Evolutionary conservation across 2,888 invertebrate species (phyloP), one percentile per base, ranked within the genome.

Genomic region (Lepidocyrtinus sp.): DNA sequence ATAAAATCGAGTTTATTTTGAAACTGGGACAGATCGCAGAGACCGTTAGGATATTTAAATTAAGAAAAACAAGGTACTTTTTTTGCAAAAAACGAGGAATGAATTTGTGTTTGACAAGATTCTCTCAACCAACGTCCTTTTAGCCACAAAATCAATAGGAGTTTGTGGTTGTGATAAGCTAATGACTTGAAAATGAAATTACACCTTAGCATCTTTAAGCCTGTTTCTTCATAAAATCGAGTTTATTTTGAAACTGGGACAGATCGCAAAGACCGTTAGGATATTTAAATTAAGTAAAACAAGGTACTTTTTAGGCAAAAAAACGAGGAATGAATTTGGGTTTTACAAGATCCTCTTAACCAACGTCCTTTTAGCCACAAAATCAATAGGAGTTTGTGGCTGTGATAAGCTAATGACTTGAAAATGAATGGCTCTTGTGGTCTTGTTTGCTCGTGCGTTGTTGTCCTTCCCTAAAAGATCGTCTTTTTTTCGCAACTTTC

Each of bases 131-230:
- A 36, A n/a, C n/a, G n/a, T n/a, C n/a, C n/a, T n/a, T n/a, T n/a
- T n/a, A n/a, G n/a, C n/a, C 36, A 12, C 36, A 36, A 36, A 36
- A 36, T 36, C 36, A 36, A 36, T 36, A 36, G 36, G 12, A 36
- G 12, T 5, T 36, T 7, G 36, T 36, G 36, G 63, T 26, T 21
- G 59, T 65, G 77, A 77, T 77, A 77, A 77, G 71, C 71, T 77
- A 77, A 77, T 71, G 77, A 77, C 71, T 71, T 77, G 71, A 71
- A 71, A 64, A 77, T 77, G 77, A 77, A 77, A n/a, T n/a, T n/a
- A n/a, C n/a, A n/a, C n/a, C n/a, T n/a, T n/a, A n/a, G n/a, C n/a
- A n/a, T n/a, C n/a, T n/a, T n/a, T n/a, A n/a, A n/a, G n/a, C n/a
- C n/a, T n/a, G n/a, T n/a, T n/a, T n/a, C n/a, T n/a, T n/a, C n/a